These are phyloP conservation scores for Yponomeuta malinellus DNA, from an alignment of 2,888 invertebrate species.

Conservation along the genomic window DNA sequence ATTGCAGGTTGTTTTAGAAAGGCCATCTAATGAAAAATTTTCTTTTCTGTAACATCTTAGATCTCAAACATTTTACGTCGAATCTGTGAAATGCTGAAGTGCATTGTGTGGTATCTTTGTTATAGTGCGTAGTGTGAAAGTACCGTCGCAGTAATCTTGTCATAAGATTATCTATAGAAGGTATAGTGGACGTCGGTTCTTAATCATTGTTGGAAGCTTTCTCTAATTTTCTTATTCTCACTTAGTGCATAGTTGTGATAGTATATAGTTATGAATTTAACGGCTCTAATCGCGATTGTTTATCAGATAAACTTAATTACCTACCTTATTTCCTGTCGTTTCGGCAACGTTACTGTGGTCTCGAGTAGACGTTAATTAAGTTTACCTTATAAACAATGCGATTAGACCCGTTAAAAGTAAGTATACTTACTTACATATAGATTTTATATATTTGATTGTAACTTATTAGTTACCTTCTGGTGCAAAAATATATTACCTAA, in stretches of 20 bases:
- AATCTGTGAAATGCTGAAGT: slow-evolving; percentile 11
- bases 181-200: slow-evolving; percentile 37
- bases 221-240: slow-evolving; percentile 6
- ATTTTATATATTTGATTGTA: slow-evolving; percentile 8
- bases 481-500: too few species aligned
- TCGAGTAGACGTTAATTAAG: too few species aligned
- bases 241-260: slow-evolving; percentile 12
- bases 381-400: too few species aligned
- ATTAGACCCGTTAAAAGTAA: neutral
- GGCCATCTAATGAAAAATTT: too few species aligned
- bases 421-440: neutral
- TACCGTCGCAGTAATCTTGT: slow-evolving; percentile 66
- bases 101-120: slow-evolving; percentile 17
- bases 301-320: too few species aligned
- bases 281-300: too few species aligned
- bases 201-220: slow-evolving; percentile 13
- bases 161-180: slow-evolving; percentile 65
- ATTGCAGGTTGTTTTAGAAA: too few species aligned
- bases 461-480: neutral
- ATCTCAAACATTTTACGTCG: neutral
- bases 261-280: neutral
- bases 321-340: too few species aligned
- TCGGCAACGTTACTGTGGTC: too few species aligned
- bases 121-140: slow-evolving; percentile 36
- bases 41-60: neutral